These are phyloP conservation scores for Nothoprocta pentlandii DNA, from an alignment of 2,113 vertebrate genomes.

Conservation along the genomic window DNA sequence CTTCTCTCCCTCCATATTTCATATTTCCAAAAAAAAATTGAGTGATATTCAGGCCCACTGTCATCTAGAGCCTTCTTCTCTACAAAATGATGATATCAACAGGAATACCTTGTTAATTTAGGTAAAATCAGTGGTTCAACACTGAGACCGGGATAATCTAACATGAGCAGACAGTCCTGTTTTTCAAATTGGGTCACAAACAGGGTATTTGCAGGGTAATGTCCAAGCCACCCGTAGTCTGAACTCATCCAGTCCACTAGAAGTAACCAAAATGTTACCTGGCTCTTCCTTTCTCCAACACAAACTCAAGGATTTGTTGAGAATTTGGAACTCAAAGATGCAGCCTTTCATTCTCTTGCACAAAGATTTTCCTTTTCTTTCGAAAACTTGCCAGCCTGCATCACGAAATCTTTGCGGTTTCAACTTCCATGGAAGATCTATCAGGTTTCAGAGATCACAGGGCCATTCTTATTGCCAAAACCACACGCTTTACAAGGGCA, in stretches of 20 bases:
- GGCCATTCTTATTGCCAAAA: conserved; percentile 48
- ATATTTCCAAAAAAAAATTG: background rate
- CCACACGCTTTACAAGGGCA: conserved; percentile 18
- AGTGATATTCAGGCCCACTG: background rate
- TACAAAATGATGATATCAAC: background rate
- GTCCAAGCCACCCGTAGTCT: background rate
- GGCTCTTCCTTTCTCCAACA: background rate
- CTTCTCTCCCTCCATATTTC: background rate
- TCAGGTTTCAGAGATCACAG: conserved; percentile 32
- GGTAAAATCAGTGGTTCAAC: background rate
- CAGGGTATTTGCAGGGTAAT: background rate
- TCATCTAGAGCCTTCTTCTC: background rate
- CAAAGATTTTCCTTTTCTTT: background rate
- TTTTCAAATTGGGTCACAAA: background rate
- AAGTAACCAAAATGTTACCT: conserved; percentile 19
- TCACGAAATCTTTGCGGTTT: conserved; percentile 40
- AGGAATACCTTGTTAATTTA: background rate
- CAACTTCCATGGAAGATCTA: conserved; percentile 30
- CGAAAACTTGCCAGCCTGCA: conserved; percentile 34
- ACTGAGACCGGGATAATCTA: background rate
- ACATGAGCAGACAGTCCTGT: background rate
- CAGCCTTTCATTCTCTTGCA: background rate
- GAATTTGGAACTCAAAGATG: background rate
- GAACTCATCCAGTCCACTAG: background rate
- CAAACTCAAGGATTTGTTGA: background rate